Evolutionary conservation across 2,113 vertebrate species (phyloP).

Genomic region (Menidia beryllina): DNA sequence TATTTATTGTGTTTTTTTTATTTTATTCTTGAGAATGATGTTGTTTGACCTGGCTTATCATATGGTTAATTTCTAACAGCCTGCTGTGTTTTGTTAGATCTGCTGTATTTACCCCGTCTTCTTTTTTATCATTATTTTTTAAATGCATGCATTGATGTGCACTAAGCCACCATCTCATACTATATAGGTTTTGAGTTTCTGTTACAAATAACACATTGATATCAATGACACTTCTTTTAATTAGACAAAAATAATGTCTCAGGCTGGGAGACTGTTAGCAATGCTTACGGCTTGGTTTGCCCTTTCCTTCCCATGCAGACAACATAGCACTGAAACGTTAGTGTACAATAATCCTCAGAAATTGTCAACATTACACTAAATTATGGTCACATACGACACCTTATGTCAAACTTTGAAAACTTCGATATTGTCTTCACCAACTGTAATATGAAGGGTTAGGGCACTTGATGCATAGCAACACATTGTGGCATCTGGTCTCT

Average conservation of each 20-base stretch:
- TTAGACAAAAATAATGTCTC: constrained; percentile 2
- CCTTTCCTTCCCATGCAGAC: background rate
- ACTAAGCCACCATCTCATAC: background rate
- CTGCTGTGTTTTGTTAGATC: background rate
- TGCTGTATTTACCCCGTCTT: background rate
- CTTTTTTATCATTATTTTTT: too few relatives aligned
- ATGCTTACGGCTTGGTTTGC: background rate
- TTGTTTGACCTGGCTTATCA: background rate
- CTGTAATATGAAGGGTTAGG: constrained; percentile 62
- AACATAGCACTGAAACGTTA: constrained; percentile 1
- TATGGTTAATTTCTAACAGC: background rate
- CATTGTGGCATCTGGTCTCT: constrained; percentile 59
- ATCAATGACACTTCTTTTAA: background rate
- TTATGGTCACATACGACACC: constrained; percentile 23
- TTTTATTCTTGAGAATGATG: too few relatives aligned
- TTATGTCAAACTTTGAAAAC: constrained; percentile 49
- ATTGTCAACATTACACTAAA: constrained; percentile 14
- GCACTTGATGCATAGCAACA: constrained; percentile 68
- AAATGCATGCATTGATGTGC: background rate
- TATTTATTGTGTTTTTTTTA: background rate
- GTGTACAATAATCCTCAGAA: background rate
- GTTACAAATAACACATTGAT: constrained; percentile 6
- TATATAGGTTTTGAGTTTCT: constrained; percentile 7
- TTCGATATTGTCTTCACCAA: constrained; percentile 42
- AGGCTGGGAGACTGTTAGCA: background rate